These are phyloP conservation scores for Cygnus buccinator DNA, from an alignment of 2,113 vertebrate genomes.

Conservation along the genomic window DNA sequence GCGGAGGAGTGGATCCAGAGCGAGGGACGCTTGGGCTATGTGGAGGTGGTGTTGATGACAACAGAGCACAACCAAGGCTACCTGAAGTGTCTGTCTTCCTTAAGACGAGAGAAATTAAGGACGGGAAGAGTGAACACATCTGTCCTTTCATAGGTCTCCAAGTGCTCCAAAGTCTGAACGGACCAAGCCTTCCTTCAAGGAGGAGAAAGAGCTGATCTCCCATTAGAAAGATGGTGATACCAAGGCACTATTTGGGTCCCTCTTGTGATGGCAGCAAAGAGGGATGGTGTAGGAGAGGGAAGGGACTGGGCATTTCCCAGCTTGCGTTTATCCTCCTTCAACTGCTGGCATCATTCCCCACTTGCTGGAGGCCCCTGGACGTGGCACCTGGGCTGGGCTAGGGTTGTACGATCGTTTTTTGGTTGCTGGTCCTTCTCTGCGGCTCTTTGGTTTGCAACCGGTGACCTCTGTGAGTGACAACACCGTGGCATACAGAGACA, in stretches of 20 bases:
- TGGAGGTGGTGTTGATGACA: neutral
- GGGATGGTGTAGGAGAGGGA: neutral
- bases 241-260: constrained; percentile 30
- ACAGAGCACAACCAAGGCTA: neutral
- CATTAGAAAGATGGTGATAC: neutral
- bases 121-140: neutral
- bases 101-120: neutral
- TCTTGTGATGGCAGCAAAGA: neutral
- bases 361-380: accelerated
- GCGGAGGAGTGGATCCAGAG: neutral
- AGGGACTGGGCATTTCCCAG: neutral
- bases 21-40: neutral
- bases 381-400: neutral
- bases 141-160: neutral
- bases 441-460: neutral
- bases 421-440: neutral
- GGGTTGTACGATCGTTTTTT: neutral
- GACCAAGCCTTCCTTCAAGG: neutral
- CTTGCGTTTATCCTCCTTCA: neutral
- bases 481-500: neutral
- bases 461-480: neutral
- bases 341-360: neutral
- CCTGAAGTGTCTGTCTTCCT: neutral
- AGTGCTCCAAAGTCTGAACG: neutral
- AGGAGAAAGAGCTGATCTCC: neutral